Conservation (phyloP, 2,888 invertebrate species). For the Acanthosepion pharaonis region DNA sequence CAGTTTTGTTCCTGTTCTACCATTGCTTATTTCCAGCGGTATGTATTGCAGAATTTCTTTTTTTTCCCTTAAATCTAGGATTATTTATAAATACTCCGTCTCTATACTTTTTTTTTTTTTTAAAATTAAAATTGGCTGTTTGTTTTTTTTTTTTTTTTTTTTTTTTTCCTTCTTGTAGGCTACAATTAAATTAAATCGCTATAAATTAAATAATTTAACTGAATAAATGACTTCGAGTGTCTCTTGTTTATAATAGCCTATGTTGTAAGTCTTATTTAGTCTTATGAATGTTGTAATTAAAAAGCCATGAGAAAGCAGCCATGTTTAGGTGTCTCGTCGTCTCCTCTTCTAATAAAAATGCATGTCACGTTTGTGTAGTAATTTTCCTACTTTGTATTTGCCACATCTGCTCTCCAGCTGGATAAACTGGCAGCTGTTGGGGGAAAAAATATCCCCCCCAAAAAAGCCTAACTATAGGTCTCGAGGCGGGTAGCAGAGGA, state of each 20-base stretch:
- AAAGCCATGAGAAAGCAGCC: neutral
- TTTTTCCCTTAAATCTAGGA: neutral
- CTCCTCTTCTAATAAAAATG: neutral
- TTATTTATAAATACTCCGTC: neutral
- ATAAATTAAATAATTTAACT: neutral
- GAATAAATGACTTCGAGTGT: neutral
- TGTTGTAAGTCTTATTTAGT: neutral
- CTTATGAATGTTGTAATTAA: neutral
- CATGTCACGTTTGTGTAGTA: constrained; percentile 2
- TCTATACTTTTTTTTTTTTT: neutral
- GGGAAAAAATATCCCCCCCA: neutral
- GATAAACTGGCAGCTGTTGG: constrained; percentile 18
- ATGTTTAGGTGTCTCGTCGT: neutral
- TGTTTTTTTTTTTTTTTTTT: too few relatives aligned
- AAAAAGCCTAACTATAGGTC: neutral
- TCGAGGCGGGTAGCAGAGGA: neutral
- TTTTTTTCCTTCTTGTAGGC: neutral
- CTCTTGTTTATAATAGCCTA: neutral
- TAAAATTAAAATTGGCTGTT: neutral
- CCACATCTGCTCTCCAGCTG: constrained; percentile 12
- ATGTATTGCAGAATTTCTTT: constrained; percentile 46
- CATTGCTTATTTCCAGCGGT: constrained; percentile 39
- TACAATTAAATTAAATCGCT: neutral
- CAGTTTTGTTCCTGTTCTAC: constrained; percentile 37
- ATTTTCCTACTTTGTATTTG: constrained; percentile 22